phyloP scores from a whole-genome alignment of 2,797 vertebrate species.

The Lateolabrax maculatus region DNA sequence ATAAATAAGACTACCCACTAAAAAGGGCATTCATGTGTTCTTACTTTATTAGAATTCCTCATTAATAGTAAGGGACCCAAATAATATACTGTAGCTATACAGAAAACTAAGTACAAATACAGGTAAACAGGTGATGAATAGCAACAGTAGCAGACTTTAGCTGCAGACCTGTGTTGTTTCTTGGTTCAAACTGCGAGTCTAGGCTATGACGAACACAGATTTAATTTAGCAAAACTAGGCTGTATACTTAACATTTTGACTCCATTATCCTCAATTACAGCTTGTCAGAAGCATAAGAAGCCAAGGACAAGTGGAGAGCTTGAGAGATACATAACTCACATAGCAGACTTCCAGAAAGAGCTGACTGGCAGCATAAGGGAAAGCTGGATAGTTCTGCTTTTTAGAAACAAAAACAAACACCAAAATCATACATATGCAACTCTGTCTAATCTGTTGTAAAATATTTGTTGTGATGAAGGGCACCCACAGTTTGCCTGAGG shows the following conservation, averaged over 20 bases:
- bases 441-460: slow-evolving; percentile 36
- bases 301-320: neutral
- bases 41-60: slow-evolving; percentile 2
- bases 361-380: neutral
- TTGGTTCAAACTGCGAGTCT: neutral
- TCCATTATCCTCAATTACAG: neutral
- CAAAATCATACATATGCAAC: slow-evolving; percentile 38
- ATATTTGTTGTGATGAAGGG: slow-evolving; percentile 43
- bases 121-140: neutral
- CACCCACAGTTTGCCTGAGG: slow-evolving; percentile 33
- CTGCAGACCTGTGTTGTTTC: neutral
- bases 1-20: neutral
- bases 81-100: neutral
- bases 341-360: neutral
- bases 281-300: neutral
- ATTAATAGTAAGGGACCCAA: neutral
- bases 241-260: neutral
- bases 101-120: too few relatives aligned
- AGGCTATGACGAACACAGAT: neutral
- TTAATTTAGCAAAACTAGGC: neutral
- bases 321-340: neutral
- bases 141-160: neutral
- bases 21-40: neutral
- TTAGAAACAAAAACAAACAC: slow-evolving; percentile 29
- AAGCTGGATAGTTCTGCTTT: slow-evolving; percentile 16